Evolutionary conservation across 2,113 vertebrate genomes (phyloP).

Genomic region (Hippocampus zosterae): DNA sequence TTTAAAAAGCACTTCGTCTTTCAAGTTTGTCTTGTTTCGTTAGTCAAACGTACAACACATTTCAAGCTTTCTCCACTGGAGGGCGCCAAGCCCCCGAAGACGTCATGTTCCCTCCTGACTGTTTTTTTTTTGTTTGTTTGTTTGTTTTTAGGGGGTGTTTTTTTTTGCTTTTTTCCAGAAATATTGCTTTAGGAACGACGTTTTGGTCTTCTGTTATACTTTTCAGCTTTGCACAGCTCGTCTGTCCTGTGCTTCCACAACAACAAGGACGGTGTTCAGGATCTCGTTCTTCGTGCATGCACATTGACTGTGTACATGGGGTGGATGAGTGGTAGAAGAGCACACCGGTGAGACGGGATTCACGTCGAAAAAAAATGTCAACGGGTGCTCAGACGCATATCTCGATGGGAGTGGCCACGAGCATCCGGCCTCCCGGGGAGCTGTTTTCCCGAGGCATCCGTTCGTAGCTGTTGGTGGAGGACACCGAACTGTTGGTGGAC

Average conservation of each 20-base stretch:
- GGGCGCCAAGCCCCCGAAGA: conserved; percentile 7
- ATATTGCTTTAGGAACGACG: conserved; percentile 75
- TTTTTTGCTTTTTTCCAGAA: conserved; percentile 53
- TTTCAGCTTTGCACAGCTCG: not conserved
- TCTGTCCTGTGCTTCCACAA: not conserved
- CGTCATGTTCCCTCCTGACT: conserved; percentile 3
- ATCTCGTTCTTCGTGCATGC: conserved; percentile 40
- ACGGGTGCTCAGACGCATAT: conserved; percentile 72
- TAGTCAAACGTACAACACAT: conserved; percentile 39
- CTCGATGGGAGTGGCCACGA: conserved; percentile 78
- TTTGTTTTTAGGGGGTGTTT: not conserved
- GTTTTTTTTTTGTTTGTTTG: conserved; percentile 51
- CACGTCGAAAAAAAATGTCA: not conserved
- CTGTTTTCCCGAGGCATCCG: conserved; percentile 70
- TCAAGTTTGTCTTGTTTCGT: not conserved
- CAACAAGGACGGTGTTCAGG: not conserved
- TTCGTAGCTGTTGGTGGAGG: conserved; percentile 79
- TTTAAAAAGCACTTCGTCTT: not conserved
- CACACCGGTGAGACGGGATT: not conserved
- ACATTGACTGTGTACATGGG: conserved; percentile 19
- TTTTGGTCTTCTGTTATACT: conserved; percentile 57
- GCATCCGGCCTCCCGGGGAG: conserved; percentile 68
- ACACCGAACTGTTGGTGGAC: conserved; percentile 76
- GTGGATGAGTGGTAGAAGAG: conserved; percentile 24
- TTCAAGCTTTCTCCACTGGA: conserved; percentile 6